Evolutionary conservation across 1,140 invertebrate species (phyloP), one percentile per base, ranked within the genome.

Genomic region (Araneus ventricosus): DNA sequence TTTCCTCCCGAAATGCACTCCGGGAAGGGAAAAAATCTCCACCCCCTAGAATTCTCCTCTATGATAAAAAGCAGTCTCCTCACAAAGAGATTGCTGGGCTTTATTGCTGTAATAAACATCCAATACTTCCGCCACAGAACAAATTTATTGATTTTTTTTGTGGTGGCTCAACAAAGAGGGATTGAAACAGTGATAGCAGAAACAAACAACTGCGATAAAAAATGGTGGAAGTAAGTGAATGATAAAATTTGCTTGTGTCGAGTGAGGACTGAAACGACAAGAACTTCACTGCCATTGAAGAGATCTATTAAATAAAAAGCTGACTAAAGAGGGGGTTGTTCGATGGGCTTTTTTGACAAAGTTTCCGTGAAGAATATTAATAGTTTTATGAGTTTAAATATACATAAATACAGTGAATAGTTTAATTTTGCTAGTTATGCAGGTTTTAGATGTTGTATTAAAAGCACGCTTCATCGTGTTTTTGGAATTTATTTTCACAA

Each of bases 101-200:
- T 75, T 75, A 75, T 75, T 34, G 70, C 70, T 34, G 70, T 75
- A 34, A 75, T 75, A 75, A 75, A 75, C 70, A 75, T 75, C 70
- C 70, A 75, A 75, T 75, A 75, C 70, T 75, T 75, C 70, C 70
- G 70, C 70, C 34, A 3, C 70, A 34, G 24, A 75, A 37, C 20
- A 75, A 75, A 75, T 75, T 75, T 75, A 75, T 75, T 75, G 70
- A 75, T 75, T 75, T 27, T 75, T 75, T 75, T 30, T 75, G 70
- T 75, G 70, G 70, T 22, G 30, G 30, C 2, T 3, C 34, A 75
- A 75, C 70, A 75, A 34, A 75, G 30, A 75, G 10, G 70, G 70
- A 75, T 34, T 75, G 30, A 20, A 34, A 22, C 70, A 5, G 1
- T 20, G 14, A 75, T 20, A 75, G 22, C 30, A 34, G 20, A 37